Percentiles rank a stretch among this genome's conserved stretches.
Evolutionary conservation across 2,113 vertebrate genomes (phyloP).

Genomic region (Damaliscus lunatus): DNA sequence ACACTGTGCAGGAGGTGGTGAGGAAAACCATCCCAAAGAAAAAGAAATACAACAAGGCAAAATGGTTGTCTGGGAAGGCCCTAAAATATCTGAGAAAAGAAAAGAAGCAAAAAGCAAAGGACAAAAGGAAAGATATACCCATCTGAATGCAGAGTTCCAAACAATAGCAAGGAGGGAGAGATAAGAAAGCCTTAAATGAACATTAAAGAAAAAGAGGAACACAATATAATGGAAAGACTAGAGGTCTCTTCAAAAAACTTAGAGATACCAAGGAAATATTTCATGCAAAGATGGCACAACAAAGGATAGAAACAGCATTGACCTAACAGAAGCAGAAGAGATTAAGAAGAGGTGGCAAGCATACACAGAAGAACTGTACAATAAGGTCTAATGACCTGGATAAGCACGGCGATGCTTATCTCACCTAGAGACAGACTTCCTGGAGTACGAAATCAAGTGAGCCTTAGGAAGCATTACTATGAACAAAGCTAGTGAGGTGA

Average conservation of each 20-base stretch:
- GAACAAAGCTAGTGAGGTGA: background rate
- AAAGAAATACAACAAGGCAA: background rate
- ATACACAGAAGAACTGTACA: background rate
- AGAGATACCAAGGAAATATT: background rate
- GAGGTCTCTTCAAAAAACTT: background rate
- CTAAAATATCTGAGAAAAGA: background rate
- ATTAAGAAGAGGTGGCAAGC: background rate
- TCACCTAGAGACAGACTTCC: background rate
- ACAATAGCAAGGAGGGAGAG: background rate
- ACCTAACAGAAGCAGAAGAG: background rate
- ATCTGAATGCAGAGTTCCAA: background rate
- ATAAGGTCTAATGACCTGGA: background rate
- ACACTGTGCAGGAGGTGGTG: background rate
- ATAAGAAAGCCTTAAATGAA: background rate
- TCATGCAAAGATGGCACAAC: background rate
- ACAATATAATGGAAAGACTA: background rate
- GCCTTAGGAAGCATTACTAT: background rate
- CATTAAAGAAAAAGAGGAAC: background rate
- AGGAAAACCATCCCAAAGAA: background rate
- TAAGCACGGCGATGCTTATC: background rate
- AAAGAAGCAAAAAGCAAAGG: background rate
- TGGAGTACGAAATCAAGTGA: background rate
- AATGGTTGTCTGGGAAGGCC: background rate
- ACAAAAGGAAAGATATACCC: background rate
- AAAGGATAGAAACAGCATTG: background rate